phyloP scores from a whole-genome alignment of 1,140 invertebrate species.

The Zaprionus africanus region DNA sequence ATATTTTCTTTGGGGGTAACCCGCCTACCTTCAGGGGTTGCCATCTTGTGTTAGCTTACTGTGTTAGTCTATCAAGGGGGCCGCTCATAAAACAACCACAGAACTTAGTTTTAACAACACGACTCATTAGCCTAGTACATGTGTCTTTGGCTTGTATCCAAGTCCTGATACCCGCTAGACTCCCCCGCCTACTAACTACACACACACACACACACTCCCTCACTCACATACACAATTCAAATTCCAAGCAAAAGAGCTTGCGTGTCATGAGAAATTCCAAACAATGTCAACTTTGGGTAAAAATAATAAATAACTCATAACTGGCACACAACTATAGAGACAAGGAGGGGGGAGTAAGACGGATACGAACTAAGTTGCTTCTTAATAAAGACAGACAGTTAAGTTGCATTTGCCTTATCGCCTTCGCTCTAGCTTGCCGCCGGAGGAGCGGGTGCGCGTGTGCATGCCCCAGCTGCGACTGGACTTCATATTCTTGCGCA shows the following conservation, averaged over 20 bases:
- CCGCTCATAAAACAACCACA: slow-evolving; percentile 70
- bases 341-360: neutral
- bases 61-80: slow-evolving; percentile 13
- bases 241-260: slow-evolving; percentile 41
- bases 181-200: slow-evolving; percentile 34
- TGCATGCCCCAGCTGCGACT: slow-evolving; percentile 87
- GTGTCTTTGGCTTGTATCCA: slow-evolving; percentile 48
- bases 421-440: slow-evolving; percentile 51
- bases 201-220: neutral
- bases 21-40: neutral
- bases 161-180: neutral
- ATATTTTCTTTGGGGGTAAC: neutral
- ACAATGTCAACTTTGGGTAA: slow-evolving; percentile 46
- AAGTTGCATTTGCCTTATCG: slow-evolving; percentile 31
- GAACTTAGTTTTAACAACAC: slow-evolving; percentile 69
- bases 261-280: slow-evolving; percentile 61
- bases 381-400: slow-evolving; percentile 44
- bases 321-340: neutral
- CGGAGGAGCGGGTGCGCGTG: slow-evolving; percentile 83
- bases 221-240: neutral
- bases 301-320: slow-evolving; percentile 80
- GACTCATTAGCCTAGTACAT: slow-evolving; percentile 65
- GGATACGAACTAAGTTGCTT: neutral
- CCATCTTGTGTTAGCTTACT: neutral
- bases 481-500: slow-evolving; percentile 90